Conservation (phyloP, 2,888 invertebrate species). For the Amblyjoppa proteus region DNA sequence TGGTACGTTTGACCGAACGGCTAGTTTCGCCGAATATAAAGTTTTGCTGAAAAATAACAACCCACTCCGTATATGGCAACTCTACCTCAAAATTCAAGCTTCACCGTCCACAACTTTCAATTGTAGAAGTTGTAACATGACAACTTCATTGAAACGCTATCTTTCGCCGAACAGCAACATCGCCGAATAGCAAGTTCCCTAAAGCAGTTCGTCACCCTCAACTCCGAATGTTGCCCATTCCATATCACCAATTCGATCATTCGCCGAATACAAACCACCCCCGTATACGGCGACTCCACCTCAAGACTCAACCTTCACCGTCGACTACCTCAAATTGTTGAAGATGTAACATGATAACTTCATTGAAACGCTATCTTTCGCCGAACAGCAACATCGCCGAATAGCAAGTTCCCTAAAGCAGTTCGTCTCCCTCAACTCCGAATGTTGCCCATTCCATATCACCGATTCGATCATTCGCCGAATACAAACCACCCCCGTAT, state of each 20-base stretch:
- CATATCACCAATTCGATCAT: background rate
- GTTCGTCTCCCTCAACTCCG: background rate
- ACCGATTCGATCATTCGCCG: background rate
- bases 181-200: background rate
- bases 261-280: background rate
- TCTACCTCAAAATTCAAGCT: too few species aligned
- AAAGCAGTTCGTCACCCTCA: background rate
- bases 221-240: background rate
- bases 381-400: background rate
- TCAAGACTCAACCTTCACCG: background rate
- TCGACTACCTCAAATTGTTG: background rate
- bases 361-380: too few species aligned
- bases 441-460: background rate
- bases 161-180: background rate
- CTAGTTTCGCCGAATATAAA: background rate
- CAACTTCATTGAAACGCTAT: too few species aligned
- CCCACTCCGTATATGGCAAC: too few species aligned
- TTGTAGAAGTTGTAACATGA: too few species aligned
- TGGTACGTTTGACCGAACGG: too few species aligned
- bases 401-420: background rate
- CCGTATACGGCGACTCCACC: background rate
- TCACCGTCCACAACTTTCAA: too few species aligned
- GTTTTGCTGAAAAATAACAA: too few species aligned
- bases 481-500: background rate
- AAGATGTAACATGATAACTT: too few species aligned